Base-by-base conservation (phyloP, 2,797 vertebrate species). In the Ambastaia sidthimunki region DNA sequence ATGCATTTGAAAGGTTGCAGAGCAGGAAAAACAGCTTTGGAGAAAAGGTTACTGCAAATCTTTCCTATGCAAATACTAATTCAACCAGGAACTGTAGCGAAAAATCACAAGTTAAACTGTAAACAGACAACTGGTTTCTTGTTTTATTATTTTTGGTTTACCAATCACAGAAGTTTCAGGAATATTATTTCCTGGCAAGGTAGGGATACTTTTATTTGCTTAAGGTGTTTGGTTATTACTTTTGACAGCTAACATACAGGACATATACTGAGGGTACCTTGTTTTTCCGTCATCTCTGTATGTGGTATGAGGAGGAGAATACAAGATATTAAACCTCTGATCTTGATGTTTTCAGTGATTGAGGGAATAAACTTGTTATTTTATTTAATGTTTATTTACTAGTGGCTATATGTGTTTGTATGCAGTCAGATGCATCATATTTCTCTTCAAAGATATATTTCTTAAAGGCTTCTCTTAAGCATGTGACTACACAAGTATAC, bases 11-110 rank as follows among this genome's bases (percentile, higher is more conserved):
- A 9, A 73, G 65, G 80, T 75, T 78, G 85, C 71, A 28, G 60
- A 67, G 23, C 85, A 81, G 86, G 82, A 85, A 86, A 69, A 80
- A 52, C 59, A 54, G 80, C 76, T 82, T 62, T 25, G 1, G 63
- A 37, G 52, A 71, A 34, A 54, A 50, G 72, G 0, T 67, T 19
- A 67, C 15, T 73, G 57, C 37, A 62, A 37, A 52, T 59, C 55
- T 81, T 70, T 71, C 62, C 16, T 69, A 16, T 78, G 54, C 18
- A 48, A 37, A 12, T 28, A 67, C 15, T 34, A 67, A 11, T 60
- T n/a, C 28, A 63, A 23, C 37, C 68, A 44, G 68, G 57, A 77
- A 60, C 54, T 72, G 7, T 3, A 44, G 31, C 4, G 4, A 19
- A 5, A 69, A 77, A 23, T 50, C 50, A 47, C 10, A 71, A 48